Conservation (phyloP, 2,888 invertebrate genomes). For the Cloeon dipterum region DNA sequence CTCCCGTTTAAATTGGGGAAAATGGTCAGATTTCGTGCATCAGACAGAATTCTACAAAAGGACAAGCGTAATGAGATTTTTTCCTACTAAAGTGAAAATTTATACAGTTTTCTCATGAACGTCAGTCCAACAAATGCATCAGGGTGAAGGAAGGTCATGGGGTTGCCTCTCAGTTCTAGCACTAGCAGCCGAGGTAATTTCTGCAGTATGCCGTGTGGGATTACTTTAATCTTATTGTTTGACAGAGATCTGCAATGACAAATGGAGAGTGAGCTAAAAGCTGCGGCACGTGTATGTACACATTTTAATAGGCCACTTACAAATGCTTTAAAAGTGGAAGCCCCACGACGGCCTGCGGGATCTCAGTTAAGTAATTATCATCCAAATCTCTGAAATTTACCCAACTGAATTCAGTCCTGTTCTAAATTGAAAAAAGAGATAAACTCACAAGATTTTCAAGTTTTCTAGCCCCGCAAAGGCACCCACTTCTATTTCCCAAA, state of each 20-base stretch:
- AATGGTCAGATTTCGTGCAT: conserved; percentile 49
- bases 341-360: conserved; percentile 51
- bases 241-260: conserved; percentile 42
- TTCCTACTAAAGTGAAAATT: too few relatives aligned
- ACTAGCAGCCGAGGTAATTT: conserved; percentile 42
- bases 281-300: too few relatives aligned
- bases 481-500: conserved; percentile 48
- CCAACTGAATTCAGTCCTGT: not conserved
- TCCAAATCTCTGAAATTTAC: conserved; percentile 36
- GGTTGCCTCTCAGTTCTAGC: conserved; percentile 67
- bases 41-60: conserved; percentile 53
- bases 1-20: conserved; percentile 74
- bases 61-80: too few relatives aligned
- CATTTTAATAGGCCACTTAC: conserved; percentile 37
- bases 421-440: conserved; percentile 3
- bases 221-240: conserved; percentile 55
- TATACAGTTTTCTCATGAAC: conserved; percentile 53
- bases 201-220: conserved; percentile 45
- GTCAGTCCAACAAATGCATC: conserved; percentile 54
- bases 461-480: conserved; percentile 59
- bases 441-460: conserved; percentile 69
- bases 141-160: conserved; percentile 41
- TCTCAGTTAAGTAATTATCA: conserved; percentile 46
- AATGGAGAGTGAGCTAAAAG: not conserved
- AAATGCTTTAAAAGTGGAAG: conserved; percentile 57